A percentile compares a stretch with the other conserved stretches of the same genome.
These are phyloP conservation scores for Pheosia tremula DNA, from an alignment of 2,888 invertebrate genomes.

Conservation along the genomic window DNA sequence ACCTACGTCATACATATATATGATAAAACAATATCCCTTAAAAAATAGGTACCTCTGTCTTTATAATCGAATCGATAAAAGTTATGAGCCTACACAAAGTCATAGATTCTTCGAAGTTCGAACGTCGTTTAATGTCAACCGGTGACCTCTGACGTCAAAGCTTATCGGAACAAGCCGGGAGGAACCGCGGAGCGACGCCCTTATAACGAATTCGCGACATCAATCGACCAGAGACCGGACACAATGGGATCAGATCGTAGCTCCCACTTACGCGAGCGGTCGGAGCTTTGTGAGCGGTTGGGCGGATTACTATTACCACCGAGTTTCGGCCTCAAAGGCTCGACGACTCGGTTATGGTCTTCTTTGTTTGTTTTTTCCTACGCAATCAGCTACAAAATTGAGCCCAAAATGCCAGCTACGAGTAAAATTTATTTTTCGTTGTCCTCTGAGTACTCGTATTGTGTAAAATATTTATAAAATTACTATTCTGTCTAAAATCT, in stretches of 20 bases:
- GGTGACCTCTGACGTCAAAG: conserved; percentile 46
- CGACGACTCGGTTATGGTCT: too few species aligned
- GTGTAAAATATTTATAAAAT: too few species aligned
- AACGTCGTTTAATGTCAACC: conserved; percentile 27
- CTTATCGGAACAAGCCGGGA: conserved; percentile 30
- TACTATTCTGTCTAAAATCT: too few species aligned
- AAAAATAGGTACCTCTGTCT: too few species aligned
- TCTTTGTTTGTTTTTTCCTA: too few species aligned
- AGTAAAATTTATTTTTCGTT: too few species aligned
- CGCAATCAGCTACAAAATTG: too few species aligned
- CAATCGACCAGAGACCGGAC: conserved; percentile 6
- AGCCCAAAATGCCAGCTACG: too few species aligned
- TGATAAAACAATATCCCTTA: too few species aligned
- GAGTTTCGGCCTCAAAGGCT: neutral
- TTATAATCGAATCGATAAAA: too few species aligned
- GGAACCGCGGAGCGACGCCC: conserved; percentile 14
- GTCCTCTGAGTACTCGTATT: too few species aligned
- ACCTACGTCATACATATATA: too few species aligned
- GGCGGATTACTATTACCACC: neutral
- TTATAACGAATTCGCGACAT: conserved; percentile 16
- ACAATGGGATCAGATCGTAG: neutral
- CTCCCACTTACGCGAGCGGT: neutral
- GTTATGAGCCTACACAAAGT: neutral
- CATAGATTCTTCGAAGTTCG: neutral
- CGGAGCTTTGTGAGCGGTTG: conserved; percentile 1